Conservation (phyloP, 2,888 invertebrate species). For the Heliothis peltigera region DNA sequence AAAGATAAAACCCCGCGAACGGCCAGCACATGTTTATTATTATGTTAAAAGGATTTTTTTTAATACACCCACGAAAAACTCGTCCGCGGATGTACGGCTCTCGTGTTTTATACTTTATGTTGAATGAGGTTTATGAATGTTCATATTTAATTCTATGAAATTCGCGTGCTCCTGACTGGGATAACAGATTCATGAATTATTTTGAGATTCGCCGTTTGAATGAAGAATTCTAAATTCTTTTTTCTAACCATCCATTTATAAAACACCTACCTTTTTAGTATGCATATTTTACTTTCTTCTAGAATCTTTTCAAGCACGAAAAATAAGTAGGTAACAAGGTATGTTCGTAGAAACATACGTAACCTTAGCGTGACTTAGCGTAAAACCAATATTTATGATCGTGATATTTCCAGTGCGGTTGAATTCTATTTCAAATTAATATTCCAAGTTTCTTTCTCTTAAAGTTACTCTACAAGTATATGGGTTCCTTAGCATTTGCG, state of each 20-base stretch:
- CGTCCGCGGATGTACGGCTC: constrained; percentile 18
- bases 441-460: constrained; percentile 19
- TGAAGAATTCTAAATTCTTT: constrained; percentile 28
- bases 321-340: constrained; percentile 5
- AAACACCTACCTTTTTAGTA: constrained; percentile 4
- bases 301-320: not conserved
- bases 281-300: not conserved
- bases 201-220: constrained; percentile 33
- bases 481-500: not conserved
- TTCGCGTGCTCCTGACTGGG: constrained; percentile 28
- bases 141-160: constrained; percentile 51
- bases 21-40: constrained; percentile 41
- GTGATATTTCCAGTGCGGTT: constrained; percentile 9
- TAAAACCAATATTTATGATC: constrained; percentile 35
- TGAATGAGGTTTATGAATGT: constrained; percentile 53
- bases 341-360: not conserved
- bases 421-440: constrained; percentile 17
- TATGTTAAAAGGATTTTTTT: constrained; percentile 57
- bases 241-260: not conserved
- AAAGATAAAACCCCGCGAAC: constrained; percentile 60
- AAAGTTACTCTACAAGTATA: constrained; percentile 10
- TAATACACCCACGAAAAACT: constrained; percentile 46
- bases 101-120: constrained; percentile 34
- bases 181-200: constrained; percentile 18
- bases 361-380: constrained; percentile 43